Evolutionary conservation across 2,113 vertebrate genomes (phyloP).

Genomic region (Dipodomys merriami): DNA sequence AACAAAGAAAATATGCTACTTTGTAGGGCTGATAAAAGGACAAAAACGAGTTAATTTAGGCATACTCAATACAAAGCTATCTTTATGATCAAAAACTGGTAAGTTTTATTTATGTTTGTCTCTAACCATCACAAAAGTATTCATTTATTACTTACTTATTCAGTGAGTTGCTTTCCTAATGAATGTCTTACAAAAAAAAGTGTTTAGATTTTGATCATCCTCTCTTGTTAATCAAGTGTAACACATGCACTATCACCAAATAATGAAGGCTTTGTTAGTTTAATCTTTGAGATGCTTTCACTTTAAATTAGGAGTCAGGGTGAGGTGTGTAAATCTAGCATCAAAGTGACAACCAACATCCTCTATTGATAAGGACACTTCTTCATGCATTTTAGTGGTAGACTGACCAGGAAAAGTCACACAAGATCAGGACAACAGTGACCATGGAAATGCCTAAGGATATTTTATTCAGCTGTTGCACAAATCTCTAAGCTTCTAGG

Average conservation of each 20-base stretch:
- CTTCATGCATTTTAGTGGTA: neutral
- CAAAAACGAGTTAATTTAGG: neutral
- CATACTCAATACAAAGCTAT: neutral
- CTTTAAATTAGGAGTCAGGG: neutral
- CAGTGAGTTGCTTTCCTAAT: neutral
- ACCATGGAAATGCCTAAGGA: neutral
- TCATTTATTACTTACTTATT: neutral
- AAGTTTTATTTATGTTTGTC: neutral
- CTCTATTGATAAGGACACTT: neutral
- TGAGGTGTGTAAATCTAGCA: neutral
- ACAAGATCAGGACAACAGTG: neutral
- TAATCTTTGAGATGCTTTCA: neutral
- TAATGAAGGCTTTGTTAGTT: accelerated
- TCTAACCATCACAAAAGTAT: neutral
- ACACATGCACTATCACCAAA: neutral
- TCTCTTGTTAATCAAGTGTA: neutral
- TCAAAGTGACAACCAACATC: neutral
- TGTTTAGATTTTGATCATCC: neutral
- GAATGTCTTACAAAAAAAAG: neutral
- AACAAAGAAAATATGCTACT: neutral
- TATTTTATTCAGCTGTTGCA: neutral
- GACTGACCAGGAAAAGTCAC: neutral
- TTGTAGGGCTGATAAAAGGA: neutral
- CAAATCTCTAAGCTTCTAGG: no score
- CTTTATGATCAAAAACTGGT: neutral